Conservation (phyloP, 2,113 vertebrate species). For the Fregata magnificens region DNA sequence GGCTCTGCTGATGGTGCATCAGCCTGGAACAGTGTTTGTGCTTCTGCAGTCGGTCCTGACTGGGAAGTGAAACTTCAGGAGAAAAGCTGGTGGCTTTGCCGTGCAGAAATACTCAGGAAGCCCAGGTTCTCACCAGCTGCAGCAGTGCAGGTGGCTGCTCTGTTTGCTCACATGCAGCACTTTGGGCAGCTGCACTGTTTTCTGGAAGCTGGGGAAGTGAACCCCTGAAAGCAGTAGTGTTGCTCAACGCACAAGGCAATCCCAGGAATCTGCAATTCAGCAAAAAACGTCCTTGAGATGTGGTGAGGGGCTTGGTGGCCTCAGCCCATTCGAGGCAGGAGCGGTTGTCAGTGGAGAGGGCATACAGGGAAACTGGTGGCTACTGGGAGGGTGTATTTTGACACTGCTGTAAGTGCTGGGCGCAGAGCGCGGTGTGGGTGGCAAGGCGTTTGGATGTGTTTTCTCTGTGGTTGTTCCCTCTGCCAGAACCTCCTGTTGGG, state of each 20-base stretch:
- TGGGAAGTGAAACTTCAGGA: constrained; percentile 49
- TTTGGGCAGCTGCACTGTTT: neutral
- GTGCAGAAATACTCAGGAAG: neutral
- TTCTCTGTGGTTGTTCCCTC: neutral
- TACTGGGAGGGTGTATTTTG: neutral
- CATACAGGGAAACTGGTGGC: neutral
- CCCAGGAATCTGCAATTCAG: neutral
- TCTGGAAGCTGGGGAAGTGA: neutral
- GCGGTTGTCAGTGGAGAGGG: neutral
- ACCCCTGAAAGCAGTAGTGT: neutral
- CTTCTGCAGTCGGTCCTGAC: neutral
- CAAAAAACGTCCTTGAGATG: neutral
- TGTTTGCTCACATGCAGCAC: neutral
- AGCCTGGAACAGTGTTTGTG: neutral
- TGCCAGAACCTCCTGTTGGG: neutral
- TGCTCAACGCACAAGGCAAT: neutral
- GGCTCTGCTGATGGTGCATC: neutral
- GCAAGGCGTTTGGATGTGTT: fast-evolving
- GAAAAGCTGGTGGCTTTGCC: neutral
- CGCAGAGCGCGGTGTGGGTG: fast-evolving
- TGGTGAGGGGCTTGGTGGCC: neutral
- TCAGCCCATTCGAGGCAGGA: neutral
- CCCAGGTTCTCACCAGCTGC: fast-evolving
- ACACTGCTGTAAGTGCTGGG: fast-evolving
- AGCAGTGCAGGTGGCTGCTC: neutral